phyloP scores from a whole-genome alignment of 2,113 vertebrate species.

The Melanocharis versteri region DNA sequence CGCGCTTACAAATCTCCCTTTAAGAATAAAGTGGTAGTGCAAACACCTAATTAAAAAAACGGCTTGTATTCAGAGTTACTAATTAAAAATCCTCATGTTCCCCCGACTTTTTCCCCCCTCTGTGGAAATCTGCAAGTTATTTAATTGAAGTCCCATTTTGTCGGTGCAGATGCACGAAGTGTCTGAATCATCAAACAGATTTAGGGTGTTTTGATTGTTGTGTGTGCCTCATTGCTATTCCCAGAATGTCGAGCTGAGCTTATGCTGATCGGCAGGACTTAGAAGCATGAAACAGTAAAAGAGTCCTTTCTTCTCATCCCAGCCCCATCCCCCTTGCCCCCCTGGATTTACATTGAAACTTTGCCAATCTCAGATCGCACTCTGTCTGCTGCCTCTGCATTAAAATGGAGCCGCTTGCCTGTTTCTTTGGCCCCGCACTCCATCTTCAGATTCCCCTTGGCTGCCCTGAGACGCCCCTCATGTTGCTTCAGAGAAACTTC shows the following conservation, averaged over 20 bases:
- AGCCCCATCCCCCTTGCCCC: constrained; percentile 71
- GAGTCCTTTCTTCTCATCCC: constrained; percentile 79
- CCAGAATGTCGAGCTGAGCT: constrained; percentile 76
- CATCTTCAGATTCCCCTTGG: constrained; percentile 41
- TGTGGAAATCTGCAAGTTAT: constrained; percentile 73
- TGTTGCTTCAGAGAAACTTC: constrained; percentile 40
- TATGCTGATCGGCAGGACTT: constrained; percentile 79
- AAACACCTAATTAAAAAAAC: constrained; percentile 74
- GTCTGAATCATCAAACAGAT: constrained; percentile 78
- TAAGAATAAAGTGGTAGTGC: constrained; percentile 66
- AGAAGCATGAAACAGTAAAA: constrained; percentile 79
- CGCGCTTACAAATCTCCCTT: constrained; percentile 48
- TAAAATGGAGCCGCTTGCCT: constrained; percentile 72
- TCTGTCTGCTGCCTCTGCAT: constrained; percentile 77
- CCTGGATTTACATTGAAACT: constrained; percentile 80
- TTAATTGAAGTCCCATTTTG: constrained; percentile 77
- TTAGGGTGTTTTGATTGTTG: constrained; percentile 77
- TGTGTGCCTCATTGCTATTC: constrained; percentile 83
- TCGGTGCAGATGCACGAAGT: constrained; percentile 72
- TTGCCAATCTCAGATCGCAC: constrained; percentile 78
- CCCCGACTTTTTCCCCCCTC: constrained; percentile 65
- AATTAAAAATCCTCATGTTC: constrained; percentile 77
- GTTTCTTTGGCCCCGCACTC: constrained; percentile 29
- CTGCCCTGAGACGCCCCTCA: constrained; percentile 38
- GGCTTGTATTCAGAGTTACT: constrained; percentile 70